Percentiles rank a stretch among this genome's conserved stretches.
These are phyloP conservation scores for Drosophila nasuta DNA, from an alignment of 1,140 invertebrate species.

Conservation along the genomic window DNA sequence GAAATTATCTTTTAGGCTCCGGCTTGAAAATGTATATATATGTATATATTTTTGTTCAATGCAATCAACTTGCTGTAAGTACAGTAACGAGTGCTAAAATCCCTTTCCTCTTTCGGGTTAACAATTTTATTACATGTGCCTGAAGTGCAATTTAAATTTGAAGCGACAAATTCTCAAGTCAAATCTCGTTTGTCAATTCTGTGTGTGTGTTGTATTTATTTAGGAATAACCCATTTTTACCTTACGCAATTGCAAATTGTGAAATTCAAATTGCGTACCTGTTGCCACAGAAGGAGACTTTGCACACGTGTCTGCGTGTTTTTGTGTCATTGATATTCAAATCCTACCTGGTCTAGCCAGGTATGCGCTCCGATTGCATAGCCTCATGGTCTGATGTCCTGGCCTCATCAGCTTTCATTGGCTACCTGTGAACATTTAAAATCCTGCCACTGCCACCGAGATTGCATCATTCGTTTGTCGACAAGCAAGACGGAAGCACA, in stretches of 20 bases:
- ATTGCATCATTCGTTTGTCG: conserved; percentile 69
- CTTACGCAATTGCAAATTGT: not conserved
- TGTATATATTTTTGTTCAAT: too few relatives aligned
- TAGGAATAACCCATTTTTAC: not conserved
- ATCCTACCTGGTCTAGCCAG: not conserved
- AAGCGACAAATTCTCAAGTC: not conserved
- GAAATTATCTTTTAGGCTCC: too few relatives aligned
- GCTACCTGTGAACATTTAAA: conserved; percentile 62
- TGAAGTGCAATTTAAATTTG: not conserved
- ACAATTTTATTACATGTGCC: not conserved
- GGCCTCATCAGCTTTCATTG: not conserved
- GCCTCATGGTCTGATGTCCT: not conserved
- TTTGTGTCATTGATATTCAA: conserved; percentile 12
- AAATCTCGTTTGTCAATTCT: not conserved
- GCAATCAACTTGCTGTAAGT: too few relatives aligned
- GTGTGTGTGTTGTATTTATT: not conserved
- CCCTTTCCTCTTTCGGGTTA: too few relatives aligned
- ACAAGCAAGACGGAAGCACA: conserved; percentile 37
- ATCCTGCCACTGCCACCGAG: conserved; percentile 37
- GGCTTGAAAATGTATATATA: too few relatives aligned
- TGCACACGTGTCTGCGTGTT: not conserved
- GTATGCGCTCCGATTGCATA: not conserved
- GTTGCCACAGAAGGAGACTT: conserved; percentile 4
- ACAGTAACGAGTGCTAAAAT: too few relatives aligned
- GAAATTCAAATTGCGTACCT: conserved; percentile 1